Conservation (phyloP, 2,888 invertebrate genomes). For the Cephonodes hylas region DNA sequence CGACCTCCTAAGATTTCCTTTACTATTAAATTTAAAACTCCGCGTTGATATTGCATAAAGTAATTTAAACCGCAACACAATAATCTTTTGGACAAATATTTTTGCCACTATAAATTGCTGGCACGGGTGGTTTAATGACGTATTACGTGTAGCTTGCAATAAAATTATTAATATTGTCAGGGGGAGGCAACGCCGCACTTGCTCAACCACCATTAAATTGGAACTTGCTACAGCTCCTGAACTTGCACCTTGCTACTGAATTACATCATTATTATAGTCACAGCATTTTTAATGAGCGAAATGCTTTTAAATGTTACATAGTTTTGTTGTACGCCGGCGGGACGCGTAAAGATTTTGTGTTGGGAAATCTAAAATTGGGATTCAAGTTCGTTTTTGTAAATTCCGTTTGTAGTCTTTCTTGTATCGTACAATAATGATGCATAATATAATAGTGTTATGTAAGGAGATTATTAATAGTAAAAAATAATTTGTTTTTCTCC, state of each 20-base stretch:
- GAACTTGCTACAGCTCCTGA: constrained; percentile 69
- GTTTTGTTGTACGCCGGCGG: not conserved
- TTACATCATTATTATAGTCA: constrained; percentile 48
- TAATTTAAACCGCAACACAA: not conserved
- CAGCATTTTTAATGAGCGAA: constrained; percentile 25
- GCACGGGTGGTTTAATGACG: constrained; percentile 13
- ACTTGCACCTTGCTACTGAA: constrained; percentile 67
- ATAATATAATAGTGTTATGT: too few relatives aligned
- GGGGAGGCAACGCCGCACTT: constrained; percentile 62
- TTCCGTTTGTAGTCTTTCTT: not conserved
- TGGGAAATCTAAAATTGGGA: not conserved
- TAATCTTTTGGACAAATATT: constrained; percentile 9
- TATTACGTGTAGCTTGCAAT: constrained; percentile 49
- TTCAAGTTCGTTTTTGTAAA: not conserved
- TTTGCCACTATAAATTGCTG: constrained; percentile 10
- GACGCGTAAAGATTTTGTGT: not conserved
- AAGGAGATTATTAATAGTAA: too few relatives aligned
- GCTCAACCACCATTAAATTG: constrained; percentile 80
- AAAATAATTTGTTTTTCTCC: too few relatives aligned
- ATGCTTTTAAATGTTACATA: not conserved
- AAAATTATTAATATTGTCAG: constrained; percentile 64
- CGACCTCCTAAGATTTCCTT: too few relatives aligned
- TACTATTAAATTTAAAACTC: too few relatives aligned
- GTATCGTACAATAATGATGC: too few relatives aligned
- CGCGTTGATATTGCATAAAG: not conserved